phyloP scores from a whole-genome alignment of 2,113 vertebrate species.

The Notarius quadriscutis region DNA sequence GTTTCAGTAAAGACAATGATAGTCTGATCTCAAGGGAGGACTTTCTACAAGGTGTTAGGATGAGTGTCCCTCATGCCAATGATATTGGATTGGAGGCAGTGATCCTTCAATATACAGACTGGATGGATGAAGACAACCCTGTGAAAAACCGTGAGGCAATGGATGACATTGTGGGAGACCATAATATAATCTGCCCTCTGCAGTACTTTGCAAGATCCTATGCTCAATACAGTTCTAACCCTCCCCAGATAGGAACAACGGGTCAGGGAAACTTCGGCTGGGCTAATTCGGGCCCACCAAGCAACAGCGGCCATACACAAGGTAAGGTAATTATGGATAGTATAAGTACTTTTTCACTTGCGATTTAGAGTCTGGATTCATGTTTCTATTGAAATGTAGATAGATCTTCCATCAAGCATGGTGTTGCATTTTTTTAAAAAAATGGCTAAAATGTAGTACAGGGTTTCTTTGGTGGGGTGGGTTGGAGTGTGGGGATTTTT shows the following conservation, averaged over 20 bases:
- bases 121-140: slow-evolving; percentile 85
- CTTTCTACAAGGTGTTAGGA: slow-evolving; percentile 83
- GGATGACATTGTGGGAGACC: slow-evolving; percentile 90
- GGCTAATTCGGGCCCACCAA: slow-evolving; percentile 41
- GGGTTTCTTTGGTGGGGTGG: too few relatives aligned
- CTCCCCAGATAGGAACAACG: slow-evolving; percentile 37
- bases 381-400: background rate
- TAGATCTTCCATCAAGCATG: background rate
- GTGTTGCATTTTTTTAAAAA: background rate
- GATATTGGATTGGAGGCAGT: slow-evolving; percentile 88
- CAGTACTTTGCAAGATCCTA: slow-evolving; percentile 79
- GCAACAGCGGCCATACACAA: slow-evolving; percentile 66
- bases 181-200: slow-evolving; percentile 89
- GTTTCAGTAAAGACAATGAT: slow-evolving; percentile 92
- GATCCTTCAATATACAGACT: slow-evolving; percentile 90
- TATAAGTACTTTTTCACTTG: background rate
- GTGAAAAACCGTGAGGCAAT: slow-evolving; percentile 85
- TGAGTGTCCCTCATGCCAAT: slow-evolving; percentile 86
- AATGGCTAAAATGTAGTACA: background rate
- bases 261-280: slow-evolving; percentile 54
- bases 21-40: slow-evolving; percentile 87
- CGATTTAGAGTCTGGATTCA: background rate
- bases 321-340: slow-evolving; percentile 52
- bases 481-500: too few relatives aligned
- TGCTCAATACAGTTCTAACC: slow-evolving; percentile 70